Evolutionary conservation across 2,888 invertebrate species (phyloP).

Genomic region (Aleiodes testaceus): DNA sequence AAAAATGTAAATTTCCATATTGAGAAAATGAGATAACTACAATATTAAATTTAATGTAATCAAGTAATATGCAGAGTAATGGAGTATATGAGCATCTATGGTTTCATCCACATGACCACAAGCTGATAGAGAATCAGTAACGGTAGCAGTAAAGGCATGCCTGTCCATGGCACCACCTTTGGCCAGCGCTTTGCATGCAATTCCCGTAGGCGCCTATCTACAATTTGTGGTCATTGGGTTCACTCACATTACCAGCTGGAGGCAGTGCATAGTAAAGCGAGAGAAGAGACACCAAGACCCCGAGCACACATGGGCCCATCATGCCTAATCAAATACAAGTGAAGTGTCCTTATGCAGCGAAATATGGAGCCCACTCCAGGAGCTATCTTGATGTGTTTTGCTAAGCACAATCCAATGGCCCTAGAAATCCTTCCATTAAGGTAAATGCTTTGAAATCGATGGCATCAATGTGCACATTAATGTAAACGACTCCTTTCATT

Average conservation of each 20-base stretch:
- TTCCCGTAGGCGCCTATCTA: constrained; percentile 37
- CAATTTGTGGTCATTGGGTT: constrained; percentile 32
- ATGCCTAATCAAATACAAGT: constrained; percentile 21
- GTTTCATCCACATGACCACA: constrained; percentile 12
- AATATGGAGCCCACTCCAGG: neutral
- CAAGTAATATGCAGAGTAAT: neutral
- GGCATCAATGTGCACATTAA: neutral
- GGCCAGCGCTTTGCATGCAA: constrained; percentile 26
- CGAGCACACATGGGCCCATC: constrained; percentile 14
- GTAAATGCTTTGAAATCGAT: neutral
- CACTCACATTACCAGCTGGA: constrained; percentile 29
- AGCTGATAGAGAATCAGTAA: neutral
- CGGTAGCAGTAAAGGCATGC: neutral
- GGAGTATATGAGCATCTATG: constrained; percentile 7
- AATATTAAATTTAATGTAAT: neutral
- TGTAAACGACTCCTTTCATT: too few species aligned
- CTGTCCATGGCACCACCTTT: neutral
- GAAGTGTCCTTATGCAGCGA: constrained; percentile 20
- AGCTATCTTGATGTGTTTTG: constrained; percentile 13
- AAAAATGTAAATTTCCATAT: neutral
- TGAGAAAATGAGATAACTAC: too few species aligned
- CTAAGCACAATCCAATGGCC: constrained; percentile 18
- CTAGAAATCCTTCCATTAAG: neutral
- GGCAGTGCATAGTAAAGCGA: constrained; percentile 1
- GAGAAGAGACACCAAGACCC: constrained; percentile 24